Conservation (phyloP, 2,888 invertebrate genomes). For the Drosophila koepferae region DNA sequence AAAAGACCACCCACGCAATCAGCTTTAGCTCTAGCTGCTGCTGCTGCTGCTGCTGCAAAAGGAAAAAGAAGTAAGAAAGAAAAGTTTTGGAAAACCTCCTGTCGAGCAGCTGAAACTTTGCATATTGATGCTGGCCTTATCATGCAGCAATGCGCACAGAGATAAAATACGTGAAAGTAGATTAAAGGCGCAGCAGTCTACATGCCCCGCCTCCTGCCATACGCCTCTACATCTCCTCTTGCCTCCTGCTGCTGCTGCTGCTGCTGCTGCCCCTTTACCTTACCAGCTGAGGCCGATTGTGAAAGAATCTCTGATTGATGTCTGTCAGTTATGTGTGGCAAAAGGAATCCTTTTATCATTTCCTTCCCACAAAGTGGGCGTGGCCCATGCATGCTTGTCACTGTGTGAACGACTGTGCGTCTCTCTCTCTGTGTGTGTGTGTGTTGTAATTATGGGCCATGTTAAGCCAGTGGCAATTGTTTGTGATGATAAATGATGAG, state of each 20-base stretch:
- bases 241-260: neutral
- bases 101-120: constrained; percentile 56
- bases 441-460: constrained; percentile 70
- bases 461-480: constrained; percentile 72
- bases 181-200: constrained; percentile 53
- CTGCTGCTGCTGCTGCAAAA: neutral
- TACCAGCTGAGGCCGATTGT: constrained; percentile 31
- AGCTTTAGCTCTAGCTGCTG: constrained; percentile 42
- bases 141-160: constrained; percentile 33
- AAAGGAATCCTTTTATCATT: constrained; percentile 72
- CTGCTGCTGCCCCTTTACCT: no score
- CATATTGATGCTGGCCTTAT: constrained; percentile 66
- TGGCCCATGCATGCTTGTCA: constrained; percentile 11
- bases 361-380: constrained; percentile 8
- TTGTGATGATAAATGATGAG: constrained; percentile 77
- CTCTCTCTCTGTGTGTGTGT: constrained; percentile 21
- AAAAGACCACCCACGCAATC: constrained; percentile 44
- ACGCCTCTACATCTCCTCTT: neutral
- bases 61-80: neutral
- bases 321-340: constrained; percentile 63
- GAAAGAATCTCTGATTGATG: constrained; percentile 69
- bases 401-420: constrained; percentile 8
- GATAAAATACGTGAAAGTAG: constrained; percentile 65
- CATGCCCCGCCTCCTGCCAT: neutral
- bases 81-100: constrained; percentile 39